Percentiles rank a stretch among this genome's conserved stretches.
Conservation (phyloP, 2,113 vertebrate genomes). For the Hucho hucho region DNA sequence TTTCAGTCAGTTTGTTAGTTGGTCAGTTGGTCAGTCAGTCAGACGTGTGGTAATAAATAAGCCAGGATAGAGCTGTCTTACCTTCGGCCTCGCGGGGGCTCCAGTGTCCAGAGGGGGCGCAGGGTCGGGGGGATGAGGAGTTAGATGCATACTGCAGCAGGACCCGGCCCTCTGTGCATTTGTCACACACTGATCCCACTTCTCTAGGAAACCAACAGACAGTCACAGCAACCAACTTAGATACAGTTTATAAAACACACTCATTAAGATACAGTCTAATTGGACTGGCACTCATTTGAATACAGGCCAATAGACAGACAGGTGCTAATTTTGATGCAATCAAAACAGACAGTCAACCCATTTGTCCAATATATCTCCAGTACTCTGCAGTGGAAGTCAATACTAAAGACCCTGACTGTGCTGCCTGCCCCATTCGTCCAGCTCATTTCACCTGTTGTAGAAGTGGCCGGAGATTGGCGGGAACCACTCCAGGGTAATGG, state of each 20-base stretch:
- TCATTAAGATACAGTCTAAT: not conserved
- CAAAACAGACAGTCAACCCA: too few species aligned
- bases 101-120: slow-evolving; percentile 94
- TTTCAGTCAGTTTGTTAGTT: too few species aligned
- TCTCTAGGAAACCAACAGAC: slow-evolving; percentile 98
- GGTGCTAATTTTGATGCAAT: too few species aligned
- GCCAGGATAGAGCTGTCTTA: slow-evolving; percentile 57
- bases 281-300: too few species aligned
- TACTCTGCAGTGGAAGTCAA: not conserved
- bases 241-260: slow-evolving; percentile 53
- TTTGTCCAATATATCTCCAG: not conserved
- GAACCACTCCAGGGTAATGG: slow-evolving; percentile 92
- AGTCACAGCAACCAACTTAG: slow-evolving; percentile 90
- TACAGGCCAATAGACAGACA: too few species aligned
- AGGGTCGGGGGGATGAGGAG: slow-evolving; percentile 92
- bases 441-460: slow-evolving; percentile 92
- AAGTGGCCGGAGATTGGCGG: slow-evolving; percentile 90
- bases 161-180: slow-evolving; percentile 87
- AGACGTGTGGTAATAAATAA: too few species aligned
- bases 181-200: slow-evolving; percentile 97
- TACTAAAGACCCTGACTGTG: not conserved
- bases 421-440: slow-evolving; percentile 19
- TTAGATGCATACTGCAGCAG: slow-evolving; percentile 92
- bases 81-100: slow-evolving; percentile 97
- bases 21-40: too few species aligned